Evolutionary conservation across 2,113 vertebrate genomes (phyloP).

Genomic region (Rhea americana): DNA sequence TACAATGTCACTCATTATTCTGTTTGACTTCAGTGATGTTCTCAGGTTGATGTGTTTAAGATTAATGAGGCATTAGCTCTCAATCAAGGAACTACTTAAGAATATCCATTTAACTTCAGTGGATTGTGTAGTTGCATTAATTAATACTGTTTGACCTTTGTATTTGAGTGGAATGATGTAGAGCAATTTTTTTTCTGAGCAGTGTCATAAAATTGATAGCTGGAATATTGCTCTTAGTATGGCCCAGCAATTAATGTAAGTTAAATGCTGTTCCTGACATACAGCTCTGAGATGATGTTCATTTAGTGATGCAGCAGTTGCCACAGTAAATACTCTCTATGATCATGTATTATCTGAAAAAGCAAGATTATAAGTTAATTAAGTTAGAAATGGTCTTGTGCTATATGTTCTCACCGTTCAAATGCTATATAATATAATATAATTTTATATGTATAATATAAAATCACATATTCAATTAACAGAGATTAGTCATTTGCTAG

Average conservation of each 20-base stretch:
- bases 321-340: not conserved
- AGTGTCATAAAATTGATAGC: slow-evolving; percentile 53
- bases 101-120: slow-evolving; percentile 56
- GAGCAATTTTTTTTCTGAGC: slow-evolving; percentile 16
- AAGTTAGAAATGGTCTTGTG: not conserved
- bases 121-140: slow-evolving; percentile 59
- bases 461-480: not conserved
- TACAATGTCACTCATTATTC: slow-evolving; percentile 56
- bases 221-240: not conserved
- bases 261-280: not conserved
- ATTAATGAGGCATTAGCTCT: slow-evolving; percentile 74
- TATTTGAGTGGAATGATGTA: slow-evolving; percentile 54
- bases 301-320: not conserved
- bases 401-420: not conserved
- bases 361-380: not conserved
- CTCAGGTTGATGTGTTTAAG: slow-evolving; percentile 56
- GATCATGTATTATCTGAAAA: not conserved
- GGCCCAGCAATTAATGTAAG: not conserved
- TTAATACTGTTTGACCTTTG: slow-evolving; percentile 74
- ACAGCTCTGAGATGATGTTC: not conserved
- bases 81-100: slow-evolving; percentile 69
- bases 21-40: slow-evolving; percentile 57
- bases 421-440: not conserved
- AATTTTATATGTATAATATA: no score
- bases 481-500: not conserved